Conservation (phyloP, 2,888 invertebrate genomes). For the Coenonympha glycerion region DNA sequence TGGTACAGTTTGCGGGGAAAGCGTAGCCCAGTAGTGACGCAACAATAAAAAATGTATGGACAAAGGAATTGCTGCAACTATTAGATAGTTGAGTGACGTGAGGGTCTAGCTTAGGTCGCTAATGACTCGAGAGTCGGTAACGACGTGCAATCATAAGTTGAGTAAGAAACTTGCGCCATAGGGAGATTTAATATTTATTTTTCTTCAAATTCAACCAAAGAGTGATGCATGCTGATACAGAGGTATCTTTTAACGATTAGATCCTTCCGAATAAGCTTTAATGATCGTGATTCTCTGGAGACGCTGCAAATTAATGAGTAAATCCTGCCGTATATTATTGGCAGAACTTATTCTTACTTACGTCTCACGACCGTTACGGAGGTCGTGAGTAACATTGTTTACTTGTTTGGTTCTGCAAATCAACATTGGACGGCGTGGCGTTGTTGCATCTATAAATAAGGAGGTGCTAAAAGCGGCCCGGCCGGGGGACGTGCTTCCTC, state of each 20-base stretch:
- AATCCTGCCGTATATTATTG: slow-evolving; percentile 2
- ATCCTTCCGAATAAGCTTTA: too few species aligned
- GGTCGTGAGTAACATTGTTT: slow-evolving; percentile 54
- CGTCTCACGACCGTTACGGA: slow-evolving; percentile 15
- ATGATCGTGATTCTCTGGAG: not conserved
- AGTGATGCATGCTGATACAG: too few species aligned
- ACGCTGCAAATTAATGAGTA: not conserved
- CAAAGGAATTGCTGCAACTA: slow-evolving; percentile 65
- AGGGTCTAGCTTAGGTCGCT: slow-evolving; percentile 48
- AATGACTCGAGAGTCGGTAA: slow-evolving; percentile 38
- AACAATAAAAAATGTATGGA: slow-evolving; percentile 69
- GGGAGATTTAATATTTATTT: not conserved
- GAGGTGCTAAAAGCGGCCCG: slow-evolving; percentile 74
- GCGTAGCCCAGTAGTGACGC: slow-evolving; percentile 62
- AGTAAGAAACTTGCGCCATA: not conserved
- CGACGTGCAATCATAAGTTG: slow-evolving; percentile 20
- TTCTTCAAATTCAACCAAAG: too few species aligned
- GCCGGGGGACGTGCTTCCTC: slow-evolving; percentile 70
- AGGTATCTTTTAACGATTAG: too few species aligned
- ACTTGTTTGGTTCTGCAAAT: slow-evolving; percentile 67
- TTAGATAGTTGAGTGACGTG: slow-evolving; percentile 51
- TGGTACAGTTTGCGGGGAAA: slow-evolving; percentile 64
- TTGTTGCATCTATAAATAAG: slow-evolving; percentile 72
- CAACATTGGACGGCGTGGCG: slow-evolving; percentile 53
- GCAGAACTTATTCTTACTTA: slow-evolving; percentile 5